phyloP scores from a whole-genome alignment of 2,888 invertebrate species.

The Podotricha telesiphe region DNA sequence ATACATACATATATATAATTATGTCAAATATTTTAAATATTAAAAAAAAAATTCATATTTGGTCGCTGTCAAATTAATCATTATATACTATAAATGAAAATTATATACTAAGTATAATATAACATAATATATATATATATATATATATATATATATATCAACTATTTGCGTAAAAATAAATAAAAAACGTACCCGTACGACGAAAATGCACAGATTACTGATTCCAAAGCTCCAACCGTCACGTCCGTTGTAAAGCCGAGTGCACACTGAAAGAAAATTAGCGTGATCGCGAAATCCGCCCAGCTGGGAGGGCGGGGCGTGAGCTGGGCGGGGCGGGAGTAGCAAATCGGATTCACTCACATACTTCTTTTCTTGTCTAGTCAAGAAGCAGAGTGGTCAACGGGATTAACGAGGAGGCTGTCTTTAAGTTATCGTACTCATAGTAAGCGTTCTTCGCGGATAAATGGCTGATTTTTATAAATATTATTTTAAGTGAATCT shows the following conservation, averaged over 20 bases:
- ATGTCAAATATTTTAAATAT: no score
- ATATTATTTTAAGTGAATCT: conserved; percentile 16
- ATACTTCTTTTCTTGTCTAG: conserved; percentile 67
- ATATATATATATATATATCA: no score
- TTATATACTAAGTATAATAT: not conserved
- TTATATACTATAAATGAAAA: not conserved
- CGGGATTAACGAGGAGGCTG: conserved; percentile 55
- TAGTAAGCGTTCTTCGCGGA: conserved; percentile 26
- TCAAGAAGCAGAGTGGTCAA: conserved; percentile 68
- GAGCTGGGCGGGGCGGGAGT: conserved; percentile 65
- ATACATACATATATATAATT: no score
- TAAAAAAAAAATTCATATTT: no score
- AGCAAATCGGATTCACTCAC: conserved; percentile 70
- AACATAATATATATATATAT: no score
- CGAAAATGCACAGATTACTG: not conserved
- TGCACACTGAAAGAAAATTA: conserved; percentile 56
- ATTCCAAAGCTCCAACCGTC: conserved; percentile 33
- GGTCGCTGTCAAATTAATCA: no score
- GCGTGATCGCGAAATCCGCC: conserved; percentile 56
- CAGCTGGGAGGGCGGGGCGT: conserved; percentile 68
- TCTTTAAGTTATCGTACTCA: conserved; percentile 42
- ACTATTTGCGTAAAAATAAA: not conserved
- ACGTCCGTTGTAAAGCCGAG: conserved; percentile 49
- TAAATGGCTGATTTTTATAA: conserved; percentile 26
- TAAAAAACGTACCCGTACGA: conserved; percentile 48